Conservation (phyloP, 1,140 invertebrate species). For the Colletes latitarsis region DNA sequence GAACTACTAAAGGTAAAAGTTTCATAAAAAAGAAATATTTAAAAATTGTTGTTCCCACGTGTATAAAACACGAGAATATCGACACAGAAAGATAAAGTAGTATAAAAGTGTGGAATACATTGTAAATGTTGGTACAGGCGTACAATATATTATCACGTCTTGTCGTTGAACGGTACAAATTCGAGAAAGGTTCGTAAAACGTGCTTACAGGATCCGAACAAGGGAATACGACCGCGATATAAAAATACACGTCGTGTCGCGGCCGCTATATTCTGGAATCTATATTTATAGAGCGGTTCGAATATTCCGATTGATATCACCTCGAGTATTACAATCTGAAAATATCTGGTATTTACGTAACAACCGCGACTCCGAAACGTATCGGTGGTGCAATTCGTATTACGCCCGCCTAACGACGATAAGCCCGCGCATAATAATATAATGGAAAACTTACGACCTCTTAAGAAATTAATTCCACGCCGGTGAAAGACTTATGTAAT, state of each 20-base stretch:
- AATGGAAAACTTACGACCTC: slow-evolving; percentile 18
- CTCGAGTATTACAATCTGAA: slow-evolving; percentile 30
- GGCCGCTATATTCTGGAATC: slow-evolving; percentile 13
- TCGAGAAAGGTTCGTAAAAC: background rate
- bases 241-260: slow-evolving; percentile 36
- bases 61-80: no score
- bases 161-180: no score
- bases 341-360: slow-evolving; percentile 39
- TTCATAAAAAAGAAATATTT: no score
- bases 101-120: no score
- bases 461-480: slow-evolving; percentile 50
- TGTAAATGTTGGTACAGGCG: no score
- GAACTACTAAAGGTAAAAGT: no score
- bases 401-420: background rate
- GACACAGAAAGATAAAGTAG: no score
- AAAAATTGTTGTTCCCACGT: no score
- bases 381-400: background rate
- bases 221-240: background rate
- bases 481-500: slow-evolving; percentile 42
- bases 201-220: background rate
- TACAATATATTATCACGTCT: no score
- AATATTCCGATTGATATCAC: slow-evolving; percentile 33
- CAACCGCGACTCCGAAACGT: background rate
- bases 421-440: slow-evolving; percentile 8
- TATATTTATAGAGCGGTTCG: slow-evolving; percentile 38